Conservation (phyloP, 2,113 vertebrate genomes). For the Ceyx cyanopectus region DNA sequence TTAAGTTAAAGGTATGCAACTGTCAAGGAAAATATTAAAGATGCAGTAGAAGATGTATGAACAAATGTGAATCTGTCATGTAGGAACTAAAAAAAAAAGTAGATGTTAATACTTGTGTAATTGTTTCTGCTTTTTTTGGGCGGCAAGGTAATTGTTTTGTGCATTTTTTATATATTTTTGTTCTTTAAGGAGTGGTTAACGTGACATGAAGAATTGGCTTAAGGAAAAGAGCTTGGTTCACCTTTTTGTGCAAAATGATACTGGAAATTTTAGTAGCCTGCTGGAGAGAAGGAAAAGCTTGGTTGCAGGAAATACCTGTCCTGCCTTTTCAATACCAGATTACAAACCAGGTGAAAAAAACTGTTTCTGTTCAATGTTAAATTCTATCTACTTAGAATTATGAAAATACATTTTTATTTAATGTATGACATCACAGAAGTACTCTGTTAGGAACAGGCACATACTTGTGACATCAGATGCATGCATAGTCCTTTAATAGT, state of each 20-base stretch:
- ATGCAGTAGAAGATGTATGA: background rate
- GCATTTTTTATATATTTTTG: background rate
- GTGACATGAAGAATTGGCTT: background rate
- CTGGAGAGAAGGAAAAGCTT: background rate
- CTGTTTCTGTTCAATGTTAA: background rate
- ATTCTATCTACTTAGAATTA: background rate
- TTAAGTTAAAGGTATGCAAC: background rate
- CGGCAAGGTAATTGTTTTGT: background rate
- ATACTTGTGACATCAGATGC: background rate
- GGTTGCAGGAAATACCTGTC: background rate
- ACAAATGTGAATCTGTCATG: background rate
- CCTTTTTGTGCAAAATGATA: background rate
- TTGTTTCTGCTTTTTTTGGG: fast-evolving
- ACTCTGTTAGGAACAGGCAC: background rate
- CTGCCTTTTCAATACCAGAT: background rate
- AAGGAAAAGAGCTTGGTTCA: background rate
- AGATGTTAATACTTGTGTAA: background rate
- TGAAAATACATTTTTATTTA: background rate
- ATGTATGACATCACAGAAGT: background rate
- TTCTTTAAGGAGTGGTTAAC: background rate
- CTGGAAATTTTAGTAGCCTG: background rate
- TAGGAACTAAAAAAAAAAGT: background rate
- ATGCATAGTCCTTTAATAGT: background rate
- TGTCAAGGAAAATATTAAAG: background rate
- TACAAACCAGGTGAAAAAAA: background rate